phyloP scores from a whole-genome alignment of 1,140 invertebrate species.

The Laodelphax striatellus region DNA sequence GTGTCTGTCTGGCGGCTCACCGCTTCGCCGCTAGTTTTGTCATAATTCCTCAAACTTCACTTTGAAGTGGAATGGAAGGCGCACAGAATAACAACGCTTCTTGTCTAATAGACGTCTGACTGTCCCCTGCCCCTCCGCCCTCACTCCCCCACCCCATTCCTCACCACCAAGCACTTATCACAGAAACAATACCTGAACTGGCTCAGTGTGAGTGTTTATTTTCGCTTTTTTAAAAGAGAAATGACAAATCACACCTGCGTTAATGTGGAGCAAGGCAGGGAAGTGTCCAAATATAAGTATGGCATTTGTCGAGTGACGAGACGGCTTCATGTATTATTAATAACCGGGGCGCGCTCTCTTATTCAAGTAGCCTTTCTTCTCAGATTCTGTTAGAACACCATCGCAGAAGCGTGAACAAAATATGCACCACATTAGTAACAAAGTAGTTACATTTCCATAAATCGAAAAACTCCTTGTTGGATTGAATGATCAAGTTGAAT shows the following conservation, averaged over 20 bases:
- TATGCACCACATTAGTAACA: too few species aligned
- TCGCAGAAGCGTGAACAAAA: too few species aligned
- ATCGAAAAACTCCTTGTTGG: too few species aligned
- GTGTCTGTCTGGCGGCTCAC: neutral
- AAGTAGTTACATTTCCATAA: too few species aligned
- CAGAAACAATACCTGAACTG: neutral
- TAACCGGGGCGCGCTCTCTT: too few species aligned
- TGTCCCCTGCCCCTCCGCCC: neutral
- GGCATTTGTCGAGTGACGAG: neutral
- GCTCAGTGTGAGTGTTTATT: neutral
- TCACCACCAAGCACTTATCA: neutral
- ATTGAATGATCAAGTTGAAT: too few species aligned
- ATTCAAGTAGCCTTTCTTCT: too few species aligned
- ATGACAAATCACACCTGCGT: neutral
- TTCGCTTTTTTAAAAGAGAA: neutral
- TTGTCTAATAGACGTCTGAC: neutral
- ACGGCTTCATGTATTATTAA: too few species aligned
- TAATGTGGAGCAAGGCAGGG: neutral
- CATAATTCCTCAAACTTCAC: slow-evolving; percentile 1
- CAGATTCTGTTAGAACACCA: too few species aligned
- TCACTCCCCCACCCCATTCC: neutral
- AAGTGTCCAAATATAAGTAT: slow-evolving; percentile 3
- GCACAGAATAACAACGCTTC: neutral
- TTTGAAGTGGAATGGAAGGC: slow-evolving; percentile 1
- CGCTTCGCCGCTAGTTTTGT: neutral